Conservation (phyloP, 2,113 vertebrate species). For the Pitta sordida region DNA sequence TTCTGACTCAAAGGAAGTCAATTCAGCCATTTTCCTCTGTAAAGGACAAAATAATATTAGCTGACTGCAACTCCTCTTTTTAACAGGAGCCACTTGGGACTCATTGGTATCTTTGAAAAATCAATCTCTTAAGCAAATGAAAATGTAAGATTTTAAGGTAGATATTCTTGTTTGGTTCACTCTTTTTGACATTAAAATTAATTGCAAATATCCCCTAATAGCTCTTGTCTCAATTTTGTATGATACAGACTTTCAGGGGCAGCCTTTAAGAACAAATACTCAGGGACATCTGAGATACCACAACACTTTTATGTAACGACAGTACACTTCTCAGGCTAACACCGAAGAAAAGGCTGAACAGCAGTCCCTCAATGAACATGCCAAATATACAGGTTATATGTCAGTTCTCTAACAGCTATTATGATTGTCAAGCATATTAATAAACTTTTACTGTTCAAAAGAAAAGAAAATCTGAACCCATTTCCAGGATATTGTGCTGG, state of each 20-base stretch:
- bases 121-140: not conserved
- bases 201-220: not conserved
- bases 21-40: not conserved
- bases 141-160: not conserved
- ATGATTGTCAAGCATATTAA: not conserved
- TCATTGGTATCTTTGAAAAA: not conserved
- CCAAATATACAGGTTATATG: not conserved
- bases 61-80: not conserved
- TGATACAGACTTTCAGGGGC: not conserved
- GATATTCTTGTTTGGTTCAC: not conserved
- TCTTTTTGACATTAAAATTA: not conserved
- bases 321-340: not conserved
- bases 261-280: not conserved
- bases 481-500: constrained; percentile 20
- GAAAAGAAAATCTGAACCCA: constrained; percentile 17
- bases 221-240: not conserved
- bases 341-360: not conserved
- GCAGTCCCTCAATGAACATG: not conserved
- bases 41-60: not conserved
- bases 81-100: not conserved
- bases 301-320: not conserved
- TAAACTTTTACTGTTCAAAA: constrained; percentile 11
- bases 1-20: not conserved
- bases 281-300: not conserved
- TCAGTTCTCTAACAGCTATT: not conserved